These are phyloP conservation scores for Tetragonula carbonaria DNA, from an alignment of 2,888 invertebrate genomes.

Conservation along the genomic window DNA sequence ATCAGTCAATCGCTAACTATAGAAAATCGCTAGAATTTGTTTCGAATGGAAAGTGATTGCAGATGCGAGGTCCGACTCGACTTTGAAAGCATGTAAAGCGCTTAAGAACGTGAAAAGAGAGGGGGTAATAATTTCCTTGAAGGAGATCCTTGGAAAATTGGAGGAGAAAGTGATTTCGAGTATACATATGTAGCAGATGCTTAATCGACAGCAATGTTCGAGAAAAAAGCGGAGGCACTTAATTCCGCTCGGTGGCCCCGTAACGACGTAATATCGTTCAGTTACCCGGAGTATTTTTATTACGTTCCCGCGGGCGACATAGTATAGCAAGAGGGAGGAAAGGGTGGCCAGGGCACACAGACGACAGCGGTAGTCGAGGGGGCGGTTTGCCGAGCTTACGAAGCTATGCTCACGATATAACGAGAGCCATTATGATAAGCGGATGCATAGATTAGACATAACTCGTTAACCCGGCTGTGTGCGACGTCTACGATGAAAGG, in stretches of 20 bases:
- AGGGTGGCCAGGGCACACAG: conserved; percentile 37
- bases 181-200: conserved; percentile 13
- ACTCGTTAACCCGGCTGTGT: conserved; percentile 81
- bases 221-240: conserved; percentile 41
- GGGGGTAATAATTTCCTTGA: too few species aligned
- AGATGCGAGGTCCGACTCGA: too few species aligned
- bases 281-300: conserved; percentile 71
- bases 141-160: background rate
- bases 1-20: too few species aligned
- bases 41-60: too few species aligned
- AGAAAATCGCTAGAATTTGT: too few species aligned
- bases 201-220: conserved; percentile 41
- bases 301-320: conserved; percentile 54
- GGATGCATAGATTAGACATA: conserved; percentile 83
- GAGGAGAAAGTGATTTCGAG: background rate
- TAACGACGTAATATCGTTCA: conserved; percentile 73
- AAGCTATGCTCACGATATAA: conserved; percentile 77
- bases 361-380: conserved; percentile 56
- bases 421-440: conserved; percentile 83
- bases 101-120: too few species aligned
- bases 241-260: conserved; percentile 63
- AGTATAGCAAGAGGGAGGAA: conserved; percentile 40
- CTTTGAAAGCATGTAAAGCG: too few species aligned
- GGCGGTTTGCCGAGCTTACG: conserved; percentile 56
- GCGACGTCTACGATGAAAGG: conserved; percentile 60